Base-by-base conservation (phyloP, 2,888 invertebrate species). In the Cataglyphis albicans region DNA sequence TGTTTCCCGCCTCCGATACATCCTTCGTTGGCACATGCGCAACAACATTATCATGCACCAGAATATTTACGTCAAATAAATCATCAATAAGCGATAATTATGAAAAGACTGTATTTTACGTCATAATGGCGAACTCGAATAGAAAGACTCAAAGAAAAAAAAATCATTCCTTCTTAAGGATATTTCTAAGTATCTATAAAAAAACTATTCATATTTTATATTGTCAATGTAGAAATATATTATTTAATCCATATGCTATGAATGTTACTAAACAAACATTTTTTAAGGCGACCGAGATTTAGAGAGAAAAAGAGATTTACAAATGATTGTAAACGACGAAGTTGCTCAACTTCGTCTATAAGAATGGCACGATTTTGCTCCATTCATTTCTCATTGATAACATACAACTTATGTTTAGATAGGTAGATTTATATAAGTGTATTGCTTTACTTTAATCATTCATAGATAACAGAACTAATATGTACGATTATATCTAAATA, bases 1-100 rank as follows among this genome's bases (percentile, higher is more conserved):
- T 99, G 99, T 95, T 99, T 99, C 95, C 99, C 99, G 81, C 99
- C 99, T 41, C 99, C 99, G 7, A 96, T 98, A 89, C 98, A 98
- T 95, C 97, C 97, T 41, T 96, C 97, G 74, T 95, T 96, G 75
- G 96, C 96, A 92, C 96, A 96, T 91, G 96, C 96, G 95, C 95
- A 95, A 67, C 95, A 95, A 59, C 95, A 95, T 91, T 96, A 96
- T 91, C 95, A 96, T 89, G 94, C 95, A 61, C 95, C 95, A 2
- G 95, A 95, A 87, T 95, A 95, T 91, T 92, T 95, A 25, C 92
- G 95, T 80, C 95, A 95, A 91, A 92, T 94, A 63, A 94, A 94
- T 89, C 94, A 95, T 89, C 94, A 93, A 84, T 94, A 88, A 93
- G 55, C 12, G 48, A 57, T 44, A 18, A 64, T 7, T 15, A 7